These are phyloP conservation scores for Umimayanthus kanabou DNA, from an alignment of 92 coral and sea anemone genomes.

Conservation along the genomic window DNA sequence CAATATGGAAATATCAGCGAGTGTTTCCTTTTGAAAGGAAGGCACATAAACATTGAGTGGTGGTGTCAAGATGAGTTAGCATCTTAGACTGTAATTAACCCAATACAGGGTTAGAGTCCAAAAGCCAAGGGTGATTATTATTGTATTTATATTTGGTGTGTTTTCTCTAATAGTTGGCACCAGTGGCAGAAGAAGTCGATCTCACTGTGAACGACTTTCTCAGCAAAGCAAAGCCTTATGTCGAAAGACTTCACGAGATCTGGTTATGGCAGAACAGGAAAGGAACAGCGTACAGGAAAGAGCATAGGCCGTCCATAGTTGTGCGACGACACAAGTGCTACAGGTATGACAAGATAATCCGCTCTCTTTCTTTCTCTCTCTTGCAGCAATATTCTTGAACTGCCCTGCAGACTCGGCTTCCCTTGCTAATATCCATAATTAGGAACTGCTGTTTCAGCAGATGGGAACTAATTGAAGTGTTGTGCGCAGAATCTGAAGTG, in stretches of 20 bases:
- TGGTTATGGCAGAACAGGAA: slow-evolving; percentile 99
- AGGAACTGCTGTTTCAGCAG: slow-evolving; percentile 12
- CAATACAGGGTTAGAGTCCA: not conserved
- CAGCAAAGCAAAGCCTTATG: slow-evolving; percentile 98
- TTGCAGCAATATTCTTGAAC: not conserved
- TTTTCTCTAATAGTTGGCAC: slow-evolving; percentile 68
- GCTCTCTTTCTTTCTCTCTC: not conserved
- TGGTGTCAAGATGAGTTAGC: slow-evolving; percentile 21
- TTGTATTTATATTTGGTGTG: not conserved
- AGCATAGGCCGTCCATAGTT: slow-evolving; percentile 92
- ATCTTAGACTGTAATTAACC: not conserved
- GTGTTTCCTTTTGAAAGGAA: not conserved
- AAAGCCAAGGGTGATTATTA: not conserved
- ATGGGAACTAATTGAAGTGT: not conserved
- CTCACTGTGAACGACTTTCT: slow-evolving; percentile 90
- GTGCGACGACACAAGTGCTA: slow-evolving; percentile 93
- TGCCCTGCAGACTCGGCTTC: not conserved
- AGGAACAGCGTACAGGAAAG: slow-evolving; percentile 92
- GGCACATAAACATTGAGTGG: not conserved
- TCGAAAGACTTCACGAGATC: slow-evolving; percentile 97
- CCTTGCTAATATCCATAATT: slow-evolving; percentile 23
- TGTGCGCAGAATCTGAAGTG: slow-evolving; percentile 34
- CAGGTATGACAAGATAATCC: slow-evolving; percentile 65
- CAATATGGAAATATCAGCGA: too few species aligned
- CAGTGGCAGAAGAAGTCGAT: slow-evolving; percentile 90